These are phyloP conservation scores for Chironomus tentans DNA, from an alignment of 2,888 invertebrate genomes.

Conservation along the genomic window DNA sequence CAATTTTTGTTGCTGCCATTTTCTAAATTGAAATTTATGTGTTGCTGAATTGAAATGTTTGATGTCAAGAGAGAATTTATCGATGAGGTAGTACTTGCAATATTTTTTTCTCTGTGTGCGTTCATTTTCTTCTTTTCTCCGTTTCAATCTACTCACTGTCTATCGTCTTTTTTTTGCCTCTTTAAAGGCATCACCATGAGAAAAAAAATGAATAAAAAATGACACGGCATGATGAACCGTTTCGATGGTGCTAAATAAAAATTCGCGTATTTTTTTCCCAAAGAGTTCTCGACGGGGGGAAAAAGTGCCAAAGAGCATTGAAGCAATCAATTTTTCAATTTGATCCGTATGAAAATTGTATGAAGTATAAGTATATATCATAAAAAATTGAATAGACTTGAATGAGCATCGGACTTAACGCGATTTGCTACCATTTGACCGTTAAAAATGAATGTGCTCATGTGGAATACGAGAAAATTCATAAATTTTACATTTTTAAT, in stretches of 20 bases:
- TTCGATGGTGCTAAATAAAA: not conserved
- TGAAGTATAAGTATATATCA: not conserved
- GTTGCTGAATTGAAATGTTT: too few relatives aligned
- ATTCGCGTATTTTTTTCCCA: not conserved
- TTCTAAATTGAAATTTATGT: not conserved
- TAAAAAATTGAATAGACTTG: not conserved
- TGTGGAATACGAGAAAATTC: not conserved
- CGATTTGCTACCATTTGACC: not conserved
- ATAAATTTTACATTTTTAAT: not conserved
- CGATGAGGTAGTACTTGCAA: too few relatives aligned
- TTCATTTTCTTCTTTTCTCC: too few relatives aligned
- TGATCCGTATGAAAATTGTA: not conserved
- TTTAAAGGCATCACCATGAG: not conserved
- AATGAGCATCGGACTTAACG: not conserved
- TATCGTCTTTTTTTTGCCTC: too few relatives aligned
- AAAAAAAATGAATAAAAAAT: not conserved
- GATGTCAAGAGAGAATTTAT: too few relatives aligned
- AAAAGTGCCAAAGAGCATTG: not conserved
- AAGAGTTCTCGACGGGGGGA: not conserved
- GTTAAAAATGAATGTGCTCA: not conserved
- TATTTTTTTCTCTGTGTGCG: too few relatives aligned
- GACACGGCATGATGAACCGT: not conserved
- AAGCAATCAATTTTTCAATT: constrained; percentile 23
- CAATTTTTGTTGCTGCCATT: not conserved
- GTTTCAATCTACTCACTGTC: too few relatives aligned